phyloP scores from a whole-genome alignment of 2,797 vertebrate genomes.

The Coregonus suidteri region DNA sequence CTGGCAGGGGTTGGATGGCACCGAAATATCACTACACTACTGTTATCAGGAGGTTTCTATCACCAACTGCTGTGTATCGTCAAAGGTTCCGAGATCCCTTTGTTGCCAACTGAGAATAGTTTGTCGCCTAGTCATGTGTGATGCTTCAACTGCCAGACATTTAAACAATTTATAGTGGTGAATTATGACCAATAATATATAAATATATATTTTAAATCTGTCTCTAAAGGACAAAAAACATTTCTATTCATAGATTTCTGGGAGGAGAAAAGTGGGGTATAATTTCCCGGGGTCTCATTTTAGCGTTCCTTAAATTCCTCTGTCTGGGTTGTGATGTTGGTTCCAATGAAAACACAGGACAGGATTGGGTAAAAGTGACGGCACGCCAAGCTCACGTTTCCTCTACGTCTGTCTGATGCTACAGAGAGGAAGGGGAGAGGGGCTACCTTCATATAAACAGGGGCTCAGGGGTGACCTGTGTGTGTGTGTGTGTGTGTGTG shows the following conservation, averaged over 20 bases:
- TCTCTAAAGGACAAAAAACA: not conserved
- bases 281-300: conserved; percentile 77
- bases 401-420: conserved; percentile 39
- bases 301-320: conserved; percentile 58
- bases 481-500: conserved; percentile 13
- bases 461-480: conserved; percentile 10
- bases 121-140: not conserved
- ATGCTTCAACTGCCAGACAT: not conserved
- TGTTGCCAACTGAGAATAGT: not conserved
- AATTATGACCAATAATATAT: not conserved
- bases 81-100: not conserved
- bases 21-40: conserved; percentile 64
- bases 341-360: conserved; percentile 81
- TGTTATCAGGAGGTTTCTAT: conserved; percentile 41
- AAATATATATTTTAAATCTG: too few relatives aligned
- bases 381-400: conserved; percentile 78
- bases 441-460: not conserved
- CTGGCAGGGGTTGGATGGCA: conserved; percentile 69
- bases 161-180: not conserved
- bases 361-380: conserved; percentile 77
- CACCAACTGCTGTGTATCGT: not conserved
- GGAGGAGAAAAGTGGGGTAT: conserved; percentile 30
- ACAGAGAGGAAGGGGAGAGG: conserved; percentile 51
- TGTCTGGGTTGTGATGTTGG: conserved; percentile 71
- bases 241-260: conserved; percentile 15